Evolutionary conservation across 2,797 vertebrate species (phyloP).

Genomic region (Scomberomorus guttatus): DNA sequence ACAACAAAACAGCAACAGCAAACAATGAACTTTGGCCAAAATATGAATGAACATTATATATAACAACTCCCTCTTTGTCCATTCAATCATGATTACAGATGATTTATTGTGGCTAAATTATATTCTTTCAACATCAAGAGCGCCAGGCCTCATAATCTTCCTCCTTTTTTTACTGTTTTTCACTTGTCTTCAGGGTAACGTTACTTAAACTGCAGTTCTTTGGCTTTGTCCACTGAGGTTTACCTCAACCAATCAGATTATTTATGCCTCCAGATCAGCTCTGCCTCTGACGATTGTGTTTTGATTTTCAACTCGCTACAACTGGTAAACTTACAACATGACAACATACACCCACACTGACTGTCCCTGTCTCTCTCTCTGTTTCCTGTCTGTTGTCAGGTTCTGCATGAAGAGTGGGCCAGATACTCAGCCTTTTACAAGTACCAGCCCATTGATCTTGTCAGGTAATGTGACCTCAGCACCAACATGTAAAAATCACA

Average conservation of each 20-base stretch:
- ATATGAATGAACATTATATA: neutral
- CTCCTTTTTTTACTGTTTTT: constrained; percentile 5
- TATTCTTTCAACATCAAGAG: neutral
- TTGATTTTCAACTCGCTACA: constrained; percentile 9
- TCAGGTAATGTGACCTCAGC: constrained; percentile 88
- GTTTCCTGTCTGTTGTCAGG: constrained; percentile 75
- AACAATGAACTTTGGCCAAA: neutral
- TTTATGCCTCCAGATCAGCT: constrained; percentile 59
- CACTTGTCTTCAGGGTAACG: constrained; percentile 30
- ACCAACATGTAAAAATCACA: neutral
- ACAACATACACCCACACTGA: constrained; percentile 45
- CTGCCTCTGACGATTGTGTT: constrained; percentile 37
- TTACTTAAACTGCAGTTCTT: constrained; percentile 33
- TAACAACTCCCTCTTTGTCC: neutral
- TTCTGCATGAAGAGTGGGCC: constrained; percentile 96
- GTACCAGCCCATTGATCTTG: constrained; percentile 97
- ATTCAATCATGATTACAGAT: neutral
- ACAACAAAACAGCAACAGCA: neutral
- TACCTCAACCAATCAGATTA: constrained; percentile 24
- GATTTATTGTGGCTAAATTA: neutral
- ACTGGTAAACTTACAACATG: constrained; percentile 34
- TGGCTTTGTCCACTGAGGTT: constrained; percentile 30
- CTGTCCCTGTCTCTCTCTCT: neutral
- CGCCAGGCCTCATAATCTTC: neutral
- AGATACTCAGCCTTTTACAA: constrained; percentile 97